Evolutionary conservation across 2,888 invertebrate genomes (phyloP).

Genomic region (Minunthozetes semirufus): DNA sequence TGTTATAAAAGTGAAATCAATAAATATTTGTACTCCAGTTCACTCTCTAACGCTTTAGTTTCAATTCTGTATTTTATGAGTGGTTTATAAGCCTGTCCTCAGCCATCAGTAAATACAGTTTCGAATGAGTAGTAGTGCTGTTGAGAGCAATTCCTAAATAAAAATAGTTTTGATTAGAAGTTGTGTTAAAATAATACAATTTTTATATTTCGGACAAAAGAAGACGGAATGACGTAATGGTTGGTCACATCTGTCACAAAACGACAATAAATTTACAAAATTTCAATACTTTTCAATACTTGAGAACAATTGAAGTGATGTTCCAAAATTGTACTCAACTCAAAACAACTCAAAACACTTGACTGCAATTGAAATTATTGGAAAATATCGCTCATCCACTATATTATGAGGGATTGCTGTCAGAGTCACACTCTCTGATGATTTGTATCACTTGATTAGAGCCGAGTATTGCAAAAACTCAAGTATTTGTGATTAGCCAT

Average conservation of each 20-base stretch:
- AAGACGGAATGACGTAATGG: slow-evolving; percentile 7
- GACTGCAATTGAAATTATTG: background rate
- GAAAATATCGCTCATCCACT: background rate
- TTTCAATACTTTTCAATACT: background rate
- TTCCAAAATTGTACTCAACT: background rate
- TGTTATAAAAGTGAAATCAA: slow-evolving; percentile 19
- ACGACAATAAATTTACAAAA: background rate
- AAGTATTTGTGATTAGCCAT: slow-evolving; percentile 23
- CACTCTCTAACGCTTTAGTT: background rate
- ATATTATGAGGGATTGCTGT: background rate
- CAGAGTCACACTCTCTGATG: slow-evolving; percentile 11
- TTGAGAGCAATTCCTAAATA: background rate
- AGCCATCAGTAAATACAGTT: slow-evolving; percentile 9
- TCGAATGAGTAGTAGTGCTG: background rate
- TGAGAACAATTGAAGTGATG: slow-evolving; percentile 14
- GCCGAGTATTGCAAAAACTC: background rate
- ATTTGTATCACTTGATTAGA: slow-evolving; percentile 16
- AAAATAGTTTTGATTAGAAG: slow-evolving; percentile 3
- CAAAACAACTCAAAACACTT: background rate
- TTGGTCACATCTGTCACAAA: background rate
- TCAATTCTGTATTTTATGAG: background rate
- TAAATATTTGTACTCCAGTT: slow-evolving; percentile 19
- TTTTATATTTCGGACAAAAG: background rate
- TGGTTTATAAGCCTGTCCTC: background rate
- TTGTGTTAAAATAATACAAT: slow-evolving; percentile 15